phyloP scores from a whole-genome alignment of 35 echinoderm and acorn worm genomes.

The Patiria miniata region DNA sequence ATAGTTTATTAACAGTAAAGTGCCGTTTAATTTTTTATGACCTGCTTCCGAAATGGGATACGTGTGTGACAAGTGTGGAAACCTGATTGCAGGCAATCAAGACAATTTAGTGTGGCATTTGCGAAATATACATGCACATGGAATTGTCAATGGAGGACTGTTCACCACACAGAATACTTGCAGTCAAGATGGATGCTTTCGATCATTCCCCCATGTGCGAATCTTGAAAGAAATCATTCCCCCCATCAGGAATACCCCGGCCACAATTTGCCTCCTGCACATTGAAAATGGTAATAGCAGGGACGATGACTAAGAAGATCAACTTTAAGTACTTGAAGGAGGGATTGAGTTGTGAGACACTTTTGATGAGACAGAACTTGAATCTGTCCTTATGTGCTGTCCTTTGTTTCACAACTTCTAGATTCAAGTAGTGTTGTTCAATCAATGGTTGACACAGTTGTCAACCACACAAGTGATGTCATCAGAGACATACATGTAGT shows the following conservation, averaged over 20 bases:
- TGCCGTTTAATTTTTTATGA: neutral
- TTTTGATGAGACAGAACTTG: neutral
- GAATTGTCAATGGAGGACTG: constrained; percentile 9
- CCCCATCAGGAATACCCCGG: neutral
- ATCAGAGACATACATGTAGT: constrained; percentile 2
- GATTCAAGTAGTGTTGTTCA: neutral
- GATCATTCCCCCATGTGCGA: neutral
- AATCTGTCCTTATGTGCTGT: too few relatives aligned
- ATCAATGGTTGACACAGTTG: neutral
- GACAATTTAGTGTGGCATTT: neutral
- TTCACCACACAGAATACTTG: neutral
- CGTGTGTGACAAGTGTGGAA: neutral
- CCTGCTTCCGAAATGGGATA: neutral
- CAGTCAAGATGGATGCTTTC: neutral
- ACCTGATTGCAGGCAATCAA: neutral
- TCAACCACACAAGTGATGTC: neutral
- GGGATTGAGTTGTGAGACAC: neutral
- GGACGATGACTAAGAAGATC: neutral
- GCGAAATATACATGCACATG: neutral
- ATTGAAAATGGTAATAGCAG: neutral
- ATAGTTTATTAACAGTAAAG: too few relatives aligned
- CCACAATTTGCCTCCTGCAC: neutral
- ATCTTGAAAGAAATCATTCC: constrained; percentile 2
- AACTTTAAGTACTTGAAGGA: neutral
- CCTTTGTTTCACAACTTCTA: neutral